Conservation (phyloP, 2,888 invertebrate genomes). For the Chaitophorus viminalis region DNA sequence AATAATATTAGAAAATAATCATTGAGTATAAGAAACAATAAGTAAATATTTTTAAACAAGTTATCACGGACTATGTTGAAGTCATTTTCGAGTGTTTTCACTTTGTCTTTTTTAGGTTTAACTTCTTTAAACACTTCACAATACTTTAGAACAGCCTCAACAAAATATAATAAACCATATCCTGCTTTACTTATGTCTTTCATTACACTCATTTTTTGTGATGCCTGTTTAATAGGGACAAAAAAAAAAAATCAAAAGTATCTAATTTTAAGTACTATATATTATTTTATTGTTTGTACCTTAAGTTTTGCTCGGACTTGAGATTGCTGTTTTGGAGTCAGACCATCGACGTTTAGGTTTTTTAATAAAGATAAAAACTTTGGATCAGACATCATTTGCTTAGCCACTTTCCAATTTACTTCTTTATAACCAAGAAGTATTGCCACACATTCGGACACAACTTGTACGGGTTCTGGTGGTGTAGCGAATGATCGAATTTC, state of each 20-base stretch:
- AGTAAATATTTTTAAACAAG: background rate
- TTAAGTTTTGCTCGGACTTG: constrained; percentile 49
- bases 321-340: constrained; percentile 76
- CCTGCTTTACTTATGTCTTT: constrained; percentile 86
- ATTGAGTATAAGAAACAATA: background rate
- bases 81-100: constrained; percentile 80
- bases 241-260: no score
- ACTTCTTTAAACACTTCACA: constrained; percentile 87
- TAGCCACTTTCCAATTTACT: constrained; percentile 90
- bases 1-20: constrained; percentile 61
- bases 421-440: constrained; percentile 86
- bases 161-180: constrained; percentile 84
- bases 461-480: constrained; percentile 70
- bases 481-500: constrained; percentile 73
- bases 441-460: constrained; percentile 89
- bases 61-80: constrained; percentile 69
- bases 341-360: constrained; percentile 86
- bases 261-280: no score
- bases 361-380: constrained; percentile 82
- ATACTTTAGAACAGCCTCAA: constrained; percentile 88
- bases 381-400: constrained; percentile 91
- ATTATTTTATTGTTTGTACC: constrained; percentile 5
- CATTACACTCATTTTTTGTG: constrained; percentile 84
- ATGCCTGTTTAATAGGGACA: constrained; percentile 66
- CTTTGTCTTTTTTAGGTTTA: constrained; percentile 85